A percentile compares a stretch with the other conserved stretches of the same genome.
These are phyloP conservation scores for Corythornis madagascariensis DNA, from an alignment of 2,113 vertebrate species.

Conservation along the genomic window DNA sequence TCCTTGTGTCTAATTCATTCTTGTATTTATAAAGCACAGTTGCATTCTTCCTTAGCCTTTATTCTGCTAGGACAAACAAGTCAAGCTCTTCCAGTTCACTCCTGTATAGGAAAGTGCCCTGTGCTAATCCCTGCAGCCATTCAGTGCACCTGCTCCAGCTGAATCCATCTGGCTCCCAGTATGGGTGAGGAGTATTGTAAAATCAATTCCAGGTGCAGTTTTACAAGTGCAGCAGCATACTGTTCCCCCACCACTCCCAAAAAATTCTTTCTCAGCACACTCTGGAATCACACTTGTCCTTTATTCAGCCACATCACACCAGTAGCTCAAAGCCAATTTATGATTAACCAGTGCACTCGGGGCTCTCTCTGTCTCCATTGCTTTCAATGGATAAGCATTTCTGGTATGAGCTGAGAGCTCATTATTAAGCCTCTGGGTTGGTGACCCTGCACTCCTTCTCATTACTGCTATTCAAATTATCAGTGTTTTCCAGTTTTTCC, in stretches of 20 bases:
- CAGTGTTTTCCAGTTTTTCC: background rate
- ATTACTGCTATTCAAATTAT: background rate
- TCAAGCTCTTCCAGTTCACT: background rate
- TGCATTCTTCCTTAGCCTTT: constrained; percentile 10
- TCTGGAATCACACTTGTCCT: background rate
- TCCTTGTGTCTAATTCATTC: background rate
- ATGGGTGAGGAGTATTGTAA: background rate
- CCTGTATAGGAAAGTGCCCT: background rate
- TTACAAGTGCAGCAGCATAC: background rate
- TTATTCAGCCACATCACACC: background rate
- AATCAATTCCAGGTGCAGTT: background rate
- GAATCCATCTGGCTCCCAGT: background rate
- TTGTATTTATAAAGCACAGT: background rate
- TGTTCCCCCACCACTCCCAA: background rate
- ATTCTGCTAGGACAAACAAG: background rate
- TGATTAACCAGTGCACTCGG: background rate
- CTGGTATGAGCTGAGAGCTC: background rate
- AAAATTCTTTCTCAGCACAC: background rate
- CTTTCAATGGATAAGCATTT: constrained; percentile 9
- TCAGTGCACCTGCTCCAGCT: constrained; percentile 34
- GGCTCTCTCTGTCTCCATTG: background rate
- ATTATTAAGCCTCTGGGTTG: background rate
- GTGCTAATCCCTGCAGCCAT: background rate
- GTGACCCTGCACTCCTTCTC: constrained; percentile 3
- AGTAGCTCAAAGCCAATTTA: background rate